Conservation (phyloP, 2,797 vertebrate genomes). For the Xenopus petersii region DNA sequence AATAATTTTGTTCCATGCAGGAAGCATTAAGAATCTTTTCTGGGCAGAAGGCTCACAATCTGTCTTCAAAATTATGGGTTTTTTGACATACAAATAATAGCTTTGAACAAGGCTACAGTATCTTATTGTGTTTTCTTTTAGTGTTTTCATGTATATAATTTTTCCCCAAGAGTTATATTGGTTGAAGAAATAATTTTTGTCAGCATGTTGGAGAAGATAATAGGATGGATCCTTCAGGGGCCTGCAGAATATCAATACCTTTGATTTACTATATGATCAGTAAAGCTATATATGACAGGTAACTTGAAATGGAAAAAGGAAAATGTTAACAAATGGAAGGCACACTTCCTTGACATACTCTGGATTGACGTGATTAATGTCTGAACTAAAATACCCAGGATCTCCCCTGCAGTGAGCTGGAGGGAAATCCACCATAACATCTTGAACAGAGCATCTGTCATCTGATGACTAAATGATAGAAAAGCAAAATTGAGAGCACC, state of each 20-base stretch:
- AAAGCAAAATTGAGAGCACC: slow-evolving; percentile 27
- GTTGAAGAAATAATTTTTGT: neutral
- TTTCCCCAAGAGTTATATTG: neutral
- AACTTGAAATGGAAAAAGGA: slow-evolving; percentile 17
- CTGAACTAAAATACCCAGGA: slow-evolving; percentile 31
- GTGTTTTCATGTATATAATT: too few species aligned
- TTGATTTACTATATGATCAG: slow-evolving; percentile 5
- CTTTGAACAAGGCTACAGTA: too few species aligned
- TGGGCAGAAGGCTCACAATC: too few species aligned
- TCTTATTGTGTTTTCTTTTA: too few species aligned
- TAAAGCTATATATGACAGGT: slow-evolving; percentile 16
- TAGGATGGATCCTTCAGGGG: slow-evolving; percentile 1
- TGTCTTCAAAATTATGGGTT: too few species aligned
- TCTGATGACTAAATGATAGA: slow-evolving; percentile 30
- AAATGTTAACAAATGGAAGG: slow-evolving; percentile 14
- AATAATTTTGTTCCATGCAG: too few species aligned
- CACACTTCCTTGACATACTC: slow-evolving; percentile 30
- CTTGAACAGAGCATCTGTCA: slow-evolving; percentile 44
- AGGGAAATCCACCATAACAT: slow-evolving; percentile 42
- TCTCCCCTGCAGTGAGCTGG: slow-evolving; percentile 42
- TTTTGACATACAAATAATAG: too few species aligned
- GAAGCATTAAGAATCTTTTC: too few species aligned
- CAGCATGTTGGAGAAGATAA: slow-evolving; percentile 13
- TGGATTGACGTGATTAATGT: slow-evolving; percentile 40
- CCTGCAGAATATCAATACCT: slow-evolving; percentile 22